Conservation (phyloP, 2,888 invertebrate genomes). For the Ernsta delagoae region DNA sequence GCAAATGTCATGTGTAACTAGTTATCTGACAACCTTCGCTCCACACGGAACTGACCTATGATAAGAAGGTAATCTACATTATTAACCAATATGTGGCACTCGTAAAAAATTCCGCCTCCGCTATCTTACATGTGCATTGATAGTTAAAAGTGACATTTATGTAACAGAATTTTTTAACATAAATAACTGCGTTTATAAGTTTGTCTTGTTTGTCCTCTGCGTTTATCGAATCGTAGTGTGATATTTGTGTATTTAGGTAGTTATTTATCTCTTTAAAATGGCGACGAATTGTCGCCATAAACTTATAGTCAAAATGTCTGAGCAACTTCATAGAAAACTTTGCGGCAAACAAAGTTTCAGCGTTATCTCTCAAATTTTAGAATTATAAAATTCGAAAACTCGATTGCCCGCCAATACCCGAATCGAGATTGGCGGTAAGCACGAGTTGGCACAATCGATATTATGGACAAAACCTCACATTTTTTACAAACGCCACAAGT, state of each 20-base stretch:
- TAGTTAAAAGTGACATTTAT: background rate
- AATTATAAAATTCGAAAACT: constrained; percentile 63
- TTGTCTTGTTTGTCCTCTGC: too few relatives aligned
- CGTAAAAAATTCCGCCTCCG: constrained; percentile 8
- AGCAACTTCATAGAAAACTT: background rate
- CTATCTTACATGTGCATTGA: background rate
- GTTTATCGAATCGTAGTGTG: too few relatives aligned
- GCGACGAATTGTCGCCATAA: too few relatives aligned
- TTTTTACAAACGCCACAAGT: constrained; percentile 56
- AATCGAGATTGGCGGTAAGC: constrained; percentile 79
- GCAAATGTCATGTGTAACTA: constrained; percentile 30
- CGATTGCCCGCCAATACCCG: constrained; percentile 67
- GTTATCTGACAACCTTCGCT: constrained; percentile 39
- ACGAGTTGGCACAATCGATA: constrained; percentile 84
- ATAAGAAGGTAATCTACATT: constrained; percentile 47
- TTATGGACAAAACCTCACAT: constrained; percentile 67
- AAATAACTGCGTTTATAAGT: too few relatives aligned
- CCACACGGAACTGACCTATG: constrained; percentile 58
- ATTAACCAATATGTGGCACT: constrained; percentile 19
- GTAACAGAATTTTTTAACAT: background rate
- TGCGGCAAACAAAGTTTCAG: constrained; percentile 25
- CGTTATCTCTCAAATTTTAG: constrained; percentile 32
- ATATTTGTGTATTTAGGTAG: too few relatives aligned
- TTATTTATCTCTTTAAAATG: too few relatives aligned
- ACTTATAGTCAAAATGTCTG: too few relatives aligned